phyloP scores from a whole-genome alignment of 2,113 vertebrate genomes.

The Cisticola juncidis region DNA sequence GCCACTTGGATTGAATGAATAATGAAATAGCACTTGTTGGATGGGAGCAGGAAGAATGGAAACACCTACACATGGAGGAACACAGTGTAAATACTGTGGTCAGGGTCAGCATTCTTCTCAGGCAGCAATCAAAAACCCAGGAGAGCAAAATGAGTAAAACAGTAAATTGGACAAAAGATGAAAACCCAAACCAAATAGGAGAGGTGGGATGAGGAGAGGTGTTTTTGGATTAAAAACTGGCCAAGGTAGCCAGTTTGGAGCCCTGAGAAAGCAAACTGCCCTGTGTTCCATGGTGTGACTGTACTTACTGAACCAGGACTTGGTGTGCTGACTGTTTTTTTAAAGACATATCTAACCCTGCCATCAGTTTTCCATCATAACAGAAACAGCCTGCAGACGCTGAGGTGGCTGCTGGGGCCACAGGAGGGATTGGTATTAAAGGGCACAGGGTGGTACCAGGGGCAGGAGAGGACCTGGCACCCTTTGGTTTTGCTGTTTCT shows the following conservation, averaged over 20 bases:
- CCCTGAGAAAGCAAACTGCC: neutral
- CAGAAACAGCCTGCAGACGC: neutral
- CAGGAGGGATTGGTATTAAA: neutral
- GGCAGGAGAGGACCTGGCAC: neutral
- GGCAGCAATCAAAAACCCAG: neutral
- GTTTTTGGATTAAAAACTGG: neutral
- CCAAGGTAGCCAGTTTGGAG: neutral
- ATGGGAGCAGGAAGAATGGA: neutral
- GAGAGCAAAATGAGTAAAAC: neutral
- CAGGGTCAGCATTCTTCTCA: neutral
- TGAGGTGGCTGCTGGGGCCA: neutral
- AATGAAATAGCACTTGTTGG: neutral
- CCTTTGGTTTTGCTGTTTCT: neutral
- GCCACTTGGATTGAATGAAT: neutral
- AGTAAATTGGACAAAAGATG: neutral
- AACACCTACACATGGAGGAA: neutral
- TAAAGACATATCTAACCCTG: neutral
- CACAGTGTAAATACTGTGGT: neutral
- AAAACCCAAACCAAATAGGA: neutral
- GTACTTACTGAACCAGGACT: neutral
- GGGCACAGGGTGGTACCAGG: neutral
- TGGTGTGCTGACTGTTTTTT: neutral
- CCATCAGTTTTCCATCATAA: neutral
- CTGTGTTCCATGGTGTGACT: neutral
- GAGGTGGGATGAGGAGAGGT: neutral